phyloP scores from a whole-genome alignment of 2,888 invertebrate genomes.

The Synanthedon formicaeformis region DNA sequence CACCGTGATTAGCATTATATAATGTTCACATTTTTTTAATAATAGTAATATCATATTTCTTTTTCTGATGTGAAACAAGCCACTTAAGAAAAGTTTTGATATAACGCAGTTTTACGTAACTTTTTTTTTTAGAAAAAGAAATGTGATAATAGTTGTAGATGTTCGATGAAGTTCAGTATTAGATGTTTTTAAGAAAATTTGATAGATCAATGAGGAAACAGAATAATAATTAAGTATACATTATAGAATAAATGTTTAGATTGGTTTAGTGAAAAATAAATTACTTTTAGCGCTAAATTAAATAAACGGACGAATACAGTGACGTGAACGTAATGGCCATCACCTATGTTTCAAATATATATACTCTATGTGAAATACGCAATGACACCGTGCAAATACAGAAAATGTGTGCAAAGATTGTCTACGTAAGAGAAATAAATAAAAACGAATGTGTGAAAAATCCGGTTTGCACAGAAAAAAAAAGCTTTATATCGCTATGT shows the following conservation, averaged over 20 bases:
- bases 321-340: neutral
- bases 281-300: too few species aligned
- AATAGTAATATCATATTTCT: too few species aligned
- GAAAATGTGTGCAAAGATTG: neutral
- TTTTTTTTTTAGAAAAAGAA: too few species aligned
- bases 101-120: too few species aligned
- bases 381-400: neutral
- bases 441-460: neutral
- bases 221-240: neutral
- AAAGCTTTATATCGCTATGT: conserved; percentile 17
- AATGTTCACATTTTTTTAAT: neutral
- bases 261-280: too few species aligned
- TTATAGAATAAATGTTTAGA: too few species aligned
- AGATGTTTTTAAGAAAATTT: neutral
- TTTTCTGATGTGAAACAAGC: too few species aligned
- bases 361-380: neutral
- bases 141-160: too few species aligned
- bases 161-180: too few species aligned
- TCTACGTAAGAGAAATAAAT: neutral
- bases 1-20: conserved; percentile 47
- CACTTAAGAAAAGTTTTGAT: too few species aligned
- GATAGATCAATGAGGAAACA: neutral
- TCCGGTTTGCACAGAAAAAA: conserved; percentile 13
- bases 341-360: neutral
- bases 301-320: neutral